phyloP scores from a whole-genome alignment of 2,888 invertebrate species.

The Rugalucina vietnamica region DNA sequence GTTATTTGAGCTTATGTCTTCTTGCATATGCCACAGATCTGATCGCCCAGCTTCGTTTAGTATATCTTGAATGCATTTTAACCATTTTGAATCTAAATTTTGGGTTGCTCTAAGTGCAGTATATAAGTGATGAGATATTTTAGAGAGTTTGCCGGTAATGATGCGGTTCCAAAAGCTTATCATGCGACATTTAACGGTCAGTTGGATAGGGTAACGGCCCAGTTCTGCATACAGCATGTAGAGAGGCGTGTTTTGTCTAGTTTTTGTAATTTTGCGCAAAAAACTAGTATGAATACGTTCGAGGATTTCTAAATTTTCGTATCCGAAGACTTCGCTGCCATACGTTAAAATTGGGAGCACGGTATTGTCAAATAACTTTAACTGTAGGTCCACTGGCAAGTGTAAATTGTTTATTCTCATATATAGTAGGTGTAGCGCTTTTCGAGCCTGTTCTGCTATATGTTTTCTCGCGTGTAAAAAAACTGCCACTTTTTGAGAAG shows the following conservation, averaged over 20 bases:
- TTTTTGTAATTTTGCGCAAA: neutral
- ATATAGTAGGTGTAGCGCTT: neutral
- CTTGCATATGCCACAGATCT: neutral
- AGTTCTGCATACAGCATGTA: neutral
- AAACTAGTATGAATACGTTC: neutral
- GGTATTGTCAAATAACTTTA: neutral
- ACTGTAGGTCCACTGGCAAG: neutral
- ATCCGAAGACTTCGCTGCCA: neutral
- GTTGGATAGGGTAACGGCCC: neutral
- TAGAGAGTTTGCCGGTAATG: neutral
- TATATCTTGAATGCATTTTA: neutral
- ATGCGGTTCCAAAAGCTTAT: neutral
- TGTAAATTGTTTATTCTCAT: too few species aligned
- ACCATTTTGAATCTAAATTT: neutral
- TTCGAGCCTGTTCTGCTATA: neutral
- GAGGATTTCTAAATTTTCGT: neutral
- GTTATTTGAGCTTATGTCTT: neutral
- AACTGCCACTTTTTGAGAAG: too few species aligned
- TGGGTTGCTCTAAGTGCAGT: neutral
- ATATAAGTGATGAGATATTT: neutral
- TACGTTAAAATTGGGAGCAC: too few species aligned
- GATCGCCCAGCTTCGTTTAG: neutral
- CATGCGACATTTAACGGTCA: neutral
- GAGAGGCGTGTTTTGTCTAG: neutral
- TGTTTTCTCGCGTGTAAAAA: too few species aligned